Evolutionary conservation across 2,888 invertebrate species (phyloP).

Genomic region (Dexiosoma caninum): DNA sequence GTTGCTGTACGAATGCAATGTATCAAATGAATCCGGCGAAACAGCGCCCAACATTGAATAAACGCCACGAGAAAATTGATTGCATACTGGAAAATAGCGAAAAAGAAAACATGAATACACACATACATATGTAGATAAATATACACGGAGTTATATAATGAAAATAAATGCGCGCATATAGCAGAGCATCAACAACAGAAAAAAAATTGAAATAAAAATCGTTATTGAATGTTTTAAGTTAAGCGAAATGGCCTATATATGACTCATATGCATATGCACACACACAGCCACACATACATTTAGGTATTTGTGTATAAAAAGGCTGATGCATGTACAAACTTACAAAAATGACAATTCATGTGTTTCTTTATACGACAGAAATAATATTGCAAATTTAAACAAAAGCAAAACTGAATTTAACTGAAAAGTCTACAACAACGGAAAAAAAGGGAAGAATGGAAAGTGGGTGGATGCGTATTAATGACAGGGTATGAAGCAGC

Average conservation of each 20-base stretch:
- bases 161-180: conserved; percentile 7
- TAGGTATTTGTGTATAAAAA: no score
- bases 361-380: conserved; percentile 11
- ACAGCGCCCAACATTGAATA: conserved; percentile 94
- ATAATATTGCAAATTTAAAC: conserved; percentile 31
- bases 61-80: conserved; percentile 92
- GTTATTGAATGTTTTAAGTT: conserved; percentile 22
- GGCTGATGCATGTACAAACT: neutral
- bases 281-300: neutral
- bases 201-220: neutral
- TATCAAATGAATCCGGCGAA: conserved; percentile 95
- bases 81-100: conserved; percentile 84
- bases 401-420: conserved; percentile 39
- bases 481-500: neutral
- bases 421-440: conserved; percentile 2
- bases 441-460: neutral
- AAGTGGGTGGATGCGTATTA: conserved; percentile 13
- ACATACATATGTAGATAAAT: neutral
- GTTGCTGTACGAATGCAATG: conserved; percentile 94
- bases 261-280: conserved; percentile 6
- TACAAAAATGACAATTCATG: neutral
- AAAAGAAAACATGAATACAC: conserved; percentile 64
- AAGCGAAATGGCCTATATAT: conserved; percentile 27
- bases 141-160: neutral
- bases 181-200: conserved; percentile 3